phyloP scores from a whole-genome alignment of 2,888 invertebrate species.

The Lochmaea crataegi region DNA sequence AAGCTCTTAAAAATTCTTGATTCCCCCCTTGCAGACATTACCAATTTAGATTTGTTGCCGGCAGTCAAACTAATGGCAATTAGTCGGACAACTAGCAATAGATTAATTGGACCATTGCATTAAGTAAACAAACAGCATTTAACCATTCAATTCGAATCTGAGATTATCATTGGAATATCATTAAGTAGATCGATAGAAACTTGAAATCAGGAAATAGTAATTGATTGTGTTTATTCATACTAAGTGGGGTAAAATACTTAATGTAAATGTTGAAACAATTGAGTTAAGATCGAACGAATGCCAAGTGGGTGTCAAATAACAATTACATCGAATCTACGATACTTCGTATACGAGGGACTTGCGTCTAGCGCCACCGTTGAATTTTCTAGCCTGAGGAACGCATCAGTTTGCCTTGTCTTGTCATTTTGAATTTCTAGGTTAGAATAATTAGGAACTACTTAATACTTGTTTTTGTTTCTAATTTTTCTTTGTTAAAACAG shows the following conservation, averaged over 20 bases:
- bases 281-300: neutral
- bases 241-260: neutral
- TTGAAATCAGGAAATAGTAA: neutral
- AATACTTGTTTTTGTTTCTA: too few relatives aligned
- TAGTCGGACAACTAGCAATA: neutral
- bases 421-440: too few relatives aligned
- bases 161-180: neutral
- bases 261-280: neutral
- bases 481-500: too few relatives aligned
- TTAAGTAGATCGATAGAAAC: neutral
- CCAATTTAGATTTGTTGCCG: neutral
- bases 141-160: neutral
- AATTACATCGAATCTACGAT: too few relatives aligned
- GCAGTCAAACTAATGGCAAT: neutral
- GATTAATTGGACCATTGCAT: neutral
- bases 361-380: too few relatives aligned
- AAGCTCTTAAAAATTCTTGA: neutral
- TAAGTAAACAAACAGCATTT: neutral
- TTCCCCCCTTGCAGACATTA: neutral
- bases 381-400: too few relatives aligned
- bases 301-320: neutral
- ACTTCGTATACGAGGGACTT: too few relatives aligned
- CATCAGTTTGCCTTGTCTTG: too few relatives aligned
- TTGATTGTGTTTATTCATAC: neutral
- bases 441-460: too few relatives aligned